Base-by-base conservation (phyloP, 2,797 vertebrate species). In the Dromococcyx pavoninus region DNA sequence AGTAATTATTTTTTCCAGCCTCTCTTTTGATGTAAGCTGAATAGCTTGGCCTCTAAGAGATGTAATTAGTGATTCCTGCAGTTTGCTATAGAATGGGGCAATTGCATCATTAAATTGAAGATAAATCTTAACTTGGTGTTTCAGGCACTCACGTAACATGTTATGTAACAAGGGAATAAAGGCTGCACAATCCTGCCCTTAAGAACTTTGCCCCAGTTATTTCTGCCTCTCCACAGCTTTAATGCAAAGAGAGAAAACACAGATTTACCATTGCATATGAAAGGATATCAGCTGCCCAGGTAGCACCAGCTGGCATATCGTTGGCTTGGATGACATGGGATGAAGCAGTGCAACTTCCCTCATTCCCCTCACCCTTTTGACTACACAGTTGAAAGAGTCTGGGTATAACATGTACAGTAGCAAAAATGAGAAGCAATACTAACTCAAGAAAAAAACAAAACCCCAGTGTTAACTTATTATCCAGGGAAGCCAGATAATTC, bases 1-100 rank as follows among this genome's bases (percentile, higher is more conserved):
- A 85, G 77, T 92, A 93, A 96, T 96, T 95, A 94, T 95, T 97
- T 96, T 90, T 81, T 80, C 75, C 60, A 83, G 70, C 56, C 66
- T 86, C 70, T 89, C 54, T 51, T 96, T 89, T 96, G 76, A 89
- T 94, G 76, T 94, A 53, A 57, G 56, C 72, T 93, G 72, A 89
- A 84, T 92, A 81, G 58, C 91, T 74, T 69, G 77, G 56, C 88
- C 88, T 96, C 86, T 72, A 70, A 91, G 66, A 95, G 91, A 91
- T 92, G 54, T 56, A 92, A 96, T 95, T 88, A 96, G 93, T 67
- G 77, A 95, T 92, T 91, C 96, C 91, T 94, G 67, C 33, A 30
- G 84, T 69, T 90, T 90, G 73, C 69, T 88, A 64, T 74, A 71
- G 83, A 86, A 71, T 17, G 23, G 62, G 46, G 77, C 64, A 72